Base-by-base conservation (phyloP, 1,140 invertebrate genomes). In the Steinernema feltiae region DNA sequence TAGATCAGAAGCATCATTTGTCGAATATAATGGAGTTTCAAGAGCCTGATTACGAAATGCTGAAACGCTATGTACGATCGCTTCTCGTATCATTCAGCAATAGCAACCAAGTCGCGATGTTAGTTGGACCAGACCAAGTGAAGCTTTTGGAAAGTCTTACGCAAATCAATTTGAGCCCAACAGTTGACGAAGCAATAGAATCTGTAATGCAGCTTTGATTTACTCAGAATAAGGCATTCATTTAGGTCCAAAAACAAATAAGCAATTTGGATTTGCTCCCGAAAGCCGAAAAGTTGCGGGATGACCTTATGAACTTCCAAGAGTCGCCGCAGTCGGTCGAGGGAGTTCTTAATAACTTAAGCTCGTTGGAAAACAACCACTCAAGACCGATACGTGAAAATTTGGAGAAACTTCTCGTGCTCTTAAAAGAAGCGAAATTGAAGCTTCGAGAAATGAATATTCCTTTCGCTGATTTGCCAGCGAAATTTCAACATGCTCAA, bases 1-100 rank as follows among this genome's bases (percentile, higher is more conserved):
- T 85, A 41, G 84, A 85, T 71, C 78, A 79, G 69, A 85, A 86
- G 48, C 84, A 85, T 74, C 71, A 82, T 63, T 74, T 30, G 72
- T 30, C 48, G n/a, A 72, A 53, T 48, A 46, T 71, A 73, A 32
- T 73, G 75, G 73, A 71, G 21, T 78, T 78, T 31, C 75, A 80
- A 63, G 53, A 77, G 70, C 71, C 72, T 30, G 69, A 79, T 1
- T 79, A 79, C 71, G 46, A 63, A 7, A 15, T 63, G 15, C 24
- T 63, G 15, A 63, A 63, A 27, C 15, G 24, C 7, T 27, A 63
- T 27, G 24, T 63, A 3, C 24, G 15, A 3, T 15, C 53, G 12
- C 53, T 63, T 7, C 53, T 63, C 3, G 53, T 21, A 17, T 27
- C 15, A 29, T 69, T 71, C 48, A 69, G 30, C 21, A 74, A 21